Evolutionary conservation across 1,140 invertebrate species (phyloP).

Genomic region (Arctopsyche grandis): DNA sequence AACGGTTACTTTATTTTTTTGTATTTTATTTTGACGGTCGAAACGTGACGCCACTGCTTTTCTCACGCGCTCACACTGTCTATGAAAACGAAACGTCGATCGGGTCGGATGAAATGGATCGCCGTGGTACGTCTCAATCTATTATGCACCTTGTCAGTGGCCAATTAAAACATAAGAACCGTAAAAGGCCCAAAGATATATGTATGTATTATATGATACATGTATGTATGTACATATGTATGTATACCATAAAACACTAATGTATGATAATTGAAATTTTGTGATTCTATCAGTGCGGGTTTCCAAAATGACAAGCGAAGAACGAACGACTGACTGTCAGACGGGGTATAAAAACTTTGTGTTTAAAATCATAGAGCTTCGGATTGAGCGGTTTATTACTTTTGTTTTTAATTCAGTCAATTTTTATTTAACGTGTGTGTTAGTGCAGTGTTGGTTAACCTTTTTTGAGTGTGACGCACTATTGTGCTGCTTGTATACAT

Average conservation of each 20-base stretch:
- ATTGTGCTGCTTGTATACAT: too few species aligned
- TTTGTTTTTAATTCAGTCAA: conserved; percentile 7
- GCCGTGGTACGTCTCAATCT: conserved; percentile 24
- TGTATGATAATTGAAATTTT: conserved; percentile 45
- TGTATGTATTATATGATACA: not conserved
- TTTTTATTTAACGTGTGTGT: conserved; percentile 20
- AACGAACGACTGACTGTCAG: conserved; percentile 10
- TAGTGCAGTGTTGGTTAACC: too few species aligned
- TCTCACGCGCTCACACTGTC: not conserved
- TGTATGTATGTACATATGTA: not conserved
- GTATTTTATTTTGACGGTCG: too few species aligned
- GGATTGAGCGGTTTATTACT: not conserved
- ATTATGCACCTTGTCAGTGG: conserved; percentile 34
- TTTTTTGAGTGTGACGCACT: too few species aligned
- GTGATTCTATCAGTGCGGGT: conserved; percentile 33
- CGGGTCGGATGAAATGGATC: conserved; percentile 11
- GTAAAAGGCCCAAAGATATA: conserved; percentile 15
- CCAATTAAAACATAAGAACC: conserved; percentile 39
- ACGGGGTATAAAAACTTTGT: conserved; percentile 1
- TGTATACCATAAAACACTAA: not conserved
- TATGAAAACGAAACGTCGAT: not conserved
- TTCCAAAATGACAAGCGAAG: conserved; percentile 30
- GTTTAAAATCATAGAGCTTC: not conserved
- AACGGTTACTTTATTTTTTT: too few species aligned
- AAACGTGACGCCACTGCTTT: not conserved